These are phyloP conservation scores for Ahaetulla prasina DNA, from an alignment of 2,113 vertebrate species.

Conservation along the genomic window DNA sequence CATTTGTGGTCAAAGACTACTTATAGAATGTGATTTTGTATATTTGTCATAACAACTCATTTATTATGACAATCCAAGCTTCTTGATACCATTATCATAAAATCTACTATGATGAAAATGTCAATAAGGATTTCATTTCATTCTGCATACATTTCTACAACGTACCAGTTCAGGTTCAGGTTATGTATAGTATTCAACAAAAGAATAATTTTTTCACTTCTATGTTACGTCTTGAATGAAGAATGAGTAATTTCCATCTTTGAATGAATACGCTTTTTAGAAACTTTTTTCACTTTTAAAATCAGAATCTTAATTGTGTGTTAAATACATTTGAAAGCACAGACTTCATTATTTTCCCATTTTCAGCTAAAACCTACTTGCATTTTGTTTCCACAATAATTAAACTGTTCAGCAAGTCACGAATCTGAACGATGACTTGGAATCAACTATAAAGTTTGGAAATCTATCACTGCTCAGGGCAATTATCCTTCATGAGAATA, in stretches of 20 bases:
- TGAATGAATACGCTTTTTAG: background rate
- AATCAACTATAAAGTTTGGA: background rate
- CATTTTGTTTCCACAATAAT: background rate
- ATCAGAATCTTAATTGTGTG: background rate
- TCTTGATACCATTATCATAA: background rate
- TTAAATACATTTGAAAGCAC: background rate
- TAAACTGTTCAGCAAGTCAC: background rate
- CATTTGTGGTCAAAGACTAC: background rate
- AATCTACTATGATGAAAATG: background rate
- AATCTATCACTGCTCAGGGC: background rate
- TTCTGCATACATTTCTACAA: background rate
- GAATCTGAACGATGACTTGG: background rate
- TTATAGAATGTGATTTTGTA: background rate
- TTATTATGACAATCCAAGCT: background rate
- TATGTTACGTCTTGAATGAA: background rate
- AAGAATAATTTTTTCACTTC: background rate
- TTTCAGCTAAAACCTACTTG: background rate
- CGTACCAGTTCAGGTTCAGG: background rate
- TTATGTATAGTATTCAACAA: background rate
- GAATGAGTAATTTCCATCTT: background rate
- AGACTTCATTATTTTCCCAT: background rate
- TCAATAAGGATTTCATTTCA: background rate
- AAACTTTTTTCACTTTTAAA: background rate
- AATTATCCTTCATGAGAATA: background rate
- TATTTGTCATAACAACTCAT: background rate